A percentile compares a stretch with the other conserved stretches of the same genome.
Evolutionary conservation across 2,888 invertebrate species (phyloP).

Genomic region (Drosophila limbata): DNA sequence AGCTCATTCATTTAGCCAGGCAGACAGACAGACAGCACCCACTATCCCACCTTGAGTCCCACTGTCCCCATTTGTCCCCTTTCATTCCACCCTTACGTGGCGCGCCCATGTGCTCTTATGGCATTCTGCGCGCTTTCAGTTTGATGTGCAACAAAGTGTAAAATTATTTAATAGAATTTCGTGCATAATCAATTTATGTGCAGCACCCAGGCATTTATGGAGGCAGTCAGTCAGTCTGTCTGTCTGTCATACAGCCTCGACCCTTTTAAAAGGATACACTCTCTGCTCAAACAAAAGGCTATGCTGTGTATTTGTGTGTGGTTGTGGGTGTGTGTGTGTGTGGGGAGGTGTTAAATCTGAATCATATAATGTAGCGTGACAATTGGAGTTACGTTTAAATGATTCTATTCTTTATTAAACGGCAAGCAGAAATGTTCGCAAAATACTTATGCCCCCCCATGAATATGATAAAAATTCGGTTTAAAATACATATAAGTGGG

Average conservation of each 20-base stretch:
- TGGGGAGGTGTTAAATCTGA: too few species aligned
- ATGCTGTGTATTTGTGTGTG: neutral
- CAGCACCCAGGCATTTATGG: constrained; percentile 68
- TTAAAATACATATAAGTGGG: too few species aligned
- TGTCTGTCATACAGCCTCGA: constrained; percentile 37
- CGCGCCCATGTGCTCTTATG: constrained; percentile 63
- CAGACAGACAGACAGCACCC: constrained; percentile 42
- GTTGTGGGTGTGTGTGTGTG: neutral
- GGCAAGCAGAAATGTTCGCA: too few species aligned
- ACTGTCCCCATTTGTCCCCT: constrained; percentile 2
- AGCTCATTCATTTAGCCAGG: constrained; percentile 68
- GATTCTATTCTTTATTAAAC: too few species aligned
- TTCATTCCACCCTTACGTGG: neutral
- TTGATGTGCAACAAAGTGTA: constrained; percentile 82
- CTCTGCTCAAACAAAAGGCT: constrained; percentile 47
- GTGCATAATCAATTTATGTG: constrained; percentile 82
- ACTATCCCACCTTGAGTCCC: constrained; percentile 2
- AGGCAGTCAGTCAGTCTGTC: constrained; percentile 34
- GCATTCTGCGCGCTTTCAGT: constrained; percentile 76
- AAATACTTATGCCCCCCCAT: too few species aligned
- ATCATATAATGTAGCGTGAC: too few species aligned
- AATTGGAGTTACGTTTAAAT: too few species aligned
- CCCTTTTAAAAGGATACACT: constrained; percentile 52
- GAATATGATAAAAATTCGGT: too few species aligned
- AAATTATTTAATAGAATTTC: constrained; percentile 82